These are phyloP conservation scores for Syndactyla subalaris DNA, from an alignment of 2,797 vertebrate genomes.

Conservation along the genomic window DNA sequence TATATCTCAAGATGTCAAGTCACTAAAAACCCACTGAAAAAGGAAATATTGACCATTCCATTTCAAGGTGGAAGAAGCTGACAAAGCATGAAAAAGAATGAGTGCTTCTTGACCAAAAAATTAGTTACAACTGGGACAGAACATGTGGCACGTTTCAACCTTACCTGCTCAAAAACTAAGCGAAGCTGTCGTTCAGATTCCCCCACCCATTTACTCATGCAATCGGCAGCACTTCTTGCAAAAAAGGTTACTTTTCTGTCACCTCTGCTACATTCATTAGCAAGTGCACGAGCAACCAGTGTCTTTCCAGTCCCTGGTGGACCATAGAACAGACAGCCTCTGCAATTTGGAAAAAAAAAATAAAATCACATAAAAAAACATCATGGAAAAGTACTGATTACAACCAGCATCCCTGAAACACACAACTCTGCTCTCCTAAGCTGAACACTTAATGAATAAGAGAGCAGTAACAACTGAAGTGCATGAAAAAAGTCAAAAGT, in stretches of 20 bases:
- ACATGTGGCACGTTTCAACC: background rate
- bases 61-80: background rate
- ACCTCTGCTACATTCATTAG: constrained; percentile 92
- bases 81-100: background rate
- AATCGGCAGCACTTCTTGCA: constrained; percentile 95
- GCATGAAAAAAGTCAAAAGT: background rate
- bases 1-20: background rate
- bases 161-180: constrained; percentile 93
- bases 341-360: constrained; percentile 48
- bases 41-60: background rate
- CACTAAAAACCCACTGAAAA: background rate
- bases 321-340: constrained; percentile 95
- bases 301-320: constrained; percentile 97
- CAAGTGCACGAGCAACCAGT: constrained; percentile 91
- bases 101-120: background rate
- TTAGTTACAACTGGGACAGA: background rate
- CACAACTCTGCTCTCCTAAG: background rate
- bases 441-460: background rate
- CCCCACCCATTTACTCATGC: constrained; percentile 96
- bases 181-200: constrained; percentile 93
- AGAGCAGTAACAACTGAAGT: background rate
- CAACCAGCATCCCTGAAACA: background rate
- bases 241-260: constrained; percentile 92
- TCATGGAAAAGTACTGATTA: background rate
- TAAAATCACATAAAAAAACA: background rate